Evolutionary conservation across 2,113 vertebrate genomes (phyloP), one percentile per base, ranked within the genome.

Genomic region (Pseudolaguvia tuberculata): DNA sequence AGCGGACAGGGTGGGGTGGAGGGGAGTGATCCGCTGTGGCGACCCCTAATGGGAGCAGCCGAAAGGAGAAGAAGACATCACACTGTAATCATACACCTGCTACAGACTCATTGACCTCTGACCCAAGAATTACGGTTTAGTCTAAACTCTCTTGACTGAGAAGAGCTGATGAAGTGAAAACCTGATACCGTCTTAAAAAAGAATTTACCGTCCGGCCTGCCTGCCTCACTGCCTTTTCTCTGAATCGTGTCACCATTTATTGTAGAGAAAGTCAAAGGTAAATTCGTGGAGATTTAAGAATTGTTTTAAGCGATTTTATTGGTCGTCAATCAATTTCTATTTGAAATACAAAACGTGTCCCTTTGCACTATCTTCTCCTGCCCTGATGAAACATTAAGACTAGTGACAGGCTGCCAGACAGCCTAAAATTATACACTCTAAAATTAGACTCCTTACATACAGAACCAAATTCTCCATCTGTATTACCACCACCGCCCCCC

Each of bases 341-440:
- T n/a, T n/a, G n/a, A n/a, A n/a, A n/a, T n/a, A n/a, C n/a, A n/a
- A n/a, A 56, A 55, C 45, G 69, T 57, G 62, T 65, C 13, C 50
- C 42, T 59, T 39, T 53, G 25, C 42, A 50, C 20, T 0, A 23
- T 21, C 29, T 23, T 42, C 21, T 20, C 63, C 47, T 10, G 1
- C n/a, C 72, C 59, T 52, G 23, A 45, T 55, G 17, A 23, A 65
- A 45, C 29, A 42, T 55, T 42, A 53, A 63, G 48, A 29, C 48
- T 53, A 74, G 42, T 3, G 20, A 29, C 23, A 57, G 63, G 11
- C 42, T 67, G 55, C 47, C 42, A 75, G 63, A 35, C 59, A 47
- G 65, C n/a, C n/a, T n/a, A n/a, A 53, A 51, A 56, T n/a, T n/a
- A 59, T 55, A 77, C 23, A 47, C 25, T 71, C 75, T 71, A 77